Evolutionary conservation across 2,888 invertebrate genomes (phyloP), one percentile per base, ranked within the genome.

Genomic region (Melitaea athalia): DNA sequence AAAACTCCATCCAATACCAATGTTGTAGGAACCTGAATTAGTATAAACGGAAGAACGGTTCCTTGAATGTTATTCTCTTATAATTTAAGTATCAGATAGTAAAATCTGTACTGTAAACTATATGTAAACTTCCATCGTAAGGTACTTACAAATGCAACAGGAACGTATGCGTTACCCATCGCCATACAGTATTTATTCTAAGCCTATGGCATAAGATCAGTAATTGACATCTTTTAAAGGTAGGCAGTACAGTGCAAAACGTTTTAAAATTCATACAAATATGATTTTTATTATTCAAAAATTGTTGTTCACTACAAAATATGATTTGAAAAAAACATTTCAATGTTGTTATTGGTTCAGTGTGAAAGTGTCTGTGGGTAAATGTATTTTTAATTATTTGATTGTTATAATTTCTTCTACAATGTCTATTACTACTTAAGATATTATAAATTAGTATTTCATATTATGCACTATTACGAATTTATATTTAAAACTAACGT

Each of bases 221-320:
- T 69, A 71, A 69, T 71, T 71, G 71, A 72, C 71, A 64, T 63
- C 43, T 59, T 50, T 24, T 45, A 50, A 59, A 65, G 65, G 64
- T 62, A 62, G 69, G 65, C 50, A 60, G 62, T 53, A 15, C 11
- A 17, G 38, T 49, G 50, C n/a, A n/a, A 42, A 38, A 14, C 10
- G 42, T 17, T 42, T 55, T 3, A 31, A 42, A 1, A 11, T 57
- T 1, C 7, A 57, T n/a, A 15, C 8, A 10, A 57, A 42, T 42
- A 6, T n/a, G 33, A 57, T 15, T 38, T 38, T 8, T 10, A 12
- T 31, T 11, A 50, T 11, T 31, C n/a, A 33, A 55, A 38, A 7
- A 57, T 24, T 33, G 38, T 38, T 38, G 52, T 11, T 52, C 24
- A 8, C 11, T 24, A 24, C 24, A 24, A 24, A 24, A 24, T 24